These are phyloP conservation scores for Eristalis tenax DNA, from an alignment of 2,888 invertebrate genomes.

Conservation along the genomic window DNA sequence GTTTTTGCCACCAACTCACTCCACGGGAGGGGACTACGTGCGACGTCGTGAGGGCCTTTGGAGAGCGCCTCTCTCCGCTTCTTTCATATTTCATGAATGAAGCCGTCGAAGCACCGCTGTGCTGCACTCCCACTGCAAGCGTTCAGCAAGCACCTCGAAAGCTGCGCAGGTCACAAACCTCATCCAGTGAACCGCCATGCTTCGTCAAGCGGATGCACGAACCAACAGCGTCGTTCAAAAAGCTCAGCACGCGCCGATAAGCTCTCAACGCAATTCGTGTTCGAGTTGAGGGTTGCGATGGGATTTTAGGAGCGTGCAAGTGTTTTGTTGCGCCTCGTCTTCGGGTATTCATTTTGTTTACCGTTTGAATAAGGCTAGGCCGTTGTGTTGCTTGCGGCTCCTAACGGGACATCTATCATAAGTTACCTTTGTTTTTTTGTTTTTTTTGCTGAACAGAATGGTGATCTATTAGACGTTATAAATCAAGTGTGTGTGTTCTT, in stretches of 20 bases:
- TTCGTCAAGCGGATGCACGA: not conserved
- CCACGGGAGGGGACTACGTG: too few relatives aligned
- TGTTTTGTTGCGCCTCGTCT: slow-evolving; percentile 17
- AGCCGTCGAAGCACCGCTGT: slow-evolving; percentile 29
- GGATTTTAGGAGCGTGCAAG: slow-evolving; percentile 49
- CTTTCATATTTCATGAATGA: slow-evolving; percentile 65
- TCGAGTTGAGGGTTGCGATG: slow-evolving; percentile 15
- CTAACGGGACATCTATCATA: not conserved
- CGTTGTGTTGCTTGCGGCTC: not conserved
- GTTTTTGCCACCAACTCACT: not conserved
- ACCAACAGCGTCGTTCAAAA: not conserved
- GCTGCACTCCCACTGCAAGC: slow-evolving; percentile 23
- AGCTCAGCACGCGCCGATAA: not conserved
- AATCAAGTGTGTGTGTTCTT: slow-evolving; percentile 21
- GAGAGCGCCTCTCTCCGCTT: slow-evolving; percentile 7
- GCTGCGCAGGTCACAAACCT: slow-evolving; percentile 12
- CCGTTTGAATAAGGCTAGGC: slow-evolving; percentile 29
- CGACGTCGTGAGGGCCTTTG: not conserved
- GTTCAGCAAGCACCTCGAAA: slow-evolving; percentile 5
- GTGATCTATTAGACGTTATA: slow-evolving; percentile 31
- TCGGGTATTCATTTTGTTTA: slow-evolving; percentile 26
- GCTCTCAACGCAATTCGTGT: not conserved
- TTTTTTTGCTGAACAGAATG: not conserved
- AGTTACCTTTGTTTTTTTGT: not conserved
- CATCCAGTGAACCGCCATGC: not conserved